A percentile compares a stretch with the other conserved stretches of the same genome.
These are phyloP conservation scores for Caradrina kadenii DNA, from an alignment of 2,888 invertebrate species.

Conservation along the genomic window DNA sequence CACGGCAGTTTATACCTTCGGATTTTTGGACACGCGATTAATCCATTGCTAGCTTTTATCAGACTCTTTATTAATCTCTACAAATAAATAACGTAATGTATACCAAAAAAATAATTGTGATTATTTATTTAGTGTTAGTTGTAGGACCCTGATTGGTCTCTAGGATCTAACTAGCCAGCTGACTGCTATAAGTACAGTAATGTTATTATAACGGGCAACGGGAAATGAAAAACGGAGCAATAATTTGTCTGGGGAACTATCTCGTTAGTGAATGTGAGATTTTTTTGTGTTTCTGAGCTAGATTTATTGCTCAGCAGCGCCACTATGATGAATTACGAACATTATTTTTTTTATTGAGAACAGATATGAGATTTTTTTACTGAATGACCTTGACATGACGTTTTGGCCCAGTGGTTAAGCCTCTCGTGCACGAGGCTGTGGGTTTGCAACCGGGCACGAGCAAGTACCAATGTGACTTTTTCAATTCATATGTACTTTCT, in stretches of 20 bases:
- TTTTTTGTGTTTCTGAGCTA: slow-evolving; percentile 46
- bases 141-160: slow-evolving; percentile 22
- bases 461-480: too few species aligned
- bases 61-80: not conserved
- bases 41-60: slow-evolving; percentile 19
- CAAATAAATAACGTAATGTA: slow-evolving; percentile 8
- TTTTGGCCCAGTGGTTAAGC: too few species aligned
- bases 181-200: slow-evolving; percentile 42
- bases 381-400: too few species aligned
- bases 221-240: slow-evolving; percentile 49
- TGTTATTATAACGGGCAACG: slow-evolving; percentile 40
- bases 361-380: not conserved
- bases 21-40: slow-evolving; percentile 27
- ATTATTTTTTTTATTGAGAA: slow-evolving; percentile 22
- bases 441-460: too few species aligned
- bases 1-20: slow-evolving; percentile 15
- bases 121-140: slow-evolving; percentile 18
- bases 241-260: slow-evolving; percentile 58
- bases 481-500: too few species aligned
- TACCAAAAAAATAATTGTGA: not conserved
- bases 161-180: slow-evolving; percentile 36
- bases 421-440: too few species aligned
- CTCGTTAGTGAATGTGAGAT: slow-evolving; percentile 45
- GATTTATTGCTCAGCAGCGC: slow-evolving; percentile 48
- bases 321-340: slow-evolving; percentile 35